Evolutionary conservation across 1,140 invertebrate genomes (phyloP).

Genomic region (Zaprionus lachaisei): DNA sequence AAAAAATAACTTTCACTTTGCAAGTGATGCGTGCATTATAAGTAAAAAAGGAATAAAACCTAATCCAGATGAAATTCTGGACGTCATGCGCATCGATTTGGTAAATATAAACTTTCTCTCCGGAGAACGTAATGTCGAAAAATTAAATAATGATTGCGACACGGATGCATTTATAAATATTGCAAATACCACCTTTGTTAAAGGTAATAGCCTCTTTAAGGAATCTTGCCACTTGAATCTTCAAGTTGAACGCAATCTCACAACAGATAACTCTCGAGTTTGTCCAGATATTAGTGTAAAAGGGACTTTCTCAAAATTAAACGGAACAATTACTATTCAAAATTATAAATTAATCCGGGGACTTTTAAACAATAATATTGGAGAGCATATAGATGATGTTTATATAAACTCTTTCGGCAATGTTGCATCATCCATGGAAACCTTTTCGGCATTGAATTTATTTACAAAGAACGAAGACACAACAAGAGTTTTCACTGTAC

Average conservation of each 20-base stretch:
- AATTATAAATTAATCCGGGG: constrained; percentile 96
- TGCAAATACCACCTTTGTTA: constrained; percentile 71
- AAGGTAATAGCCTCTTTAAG: constrained; percentile 89
- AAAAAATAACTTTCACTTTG: constrained; percentile 89
- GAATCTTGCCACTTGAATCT: constrained; percentile 92
- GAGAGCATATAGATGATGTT: constrained; percentile 93
- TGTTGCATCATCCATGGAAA: constrained; percentile 62
- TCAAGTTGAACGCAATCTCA: constrained; percentile 93
- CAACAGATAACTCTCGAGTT: constrained; percentile 84
- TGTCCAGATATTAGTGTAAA: constrained; percentile 95
- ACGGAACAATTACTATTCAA: constrained; percentile 91
- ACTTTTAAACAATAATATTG: constrained; percentile 95
- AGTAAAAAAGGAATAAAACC: constrained; percentile 84
- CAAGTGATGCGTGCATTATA: constrained; percentile 86
- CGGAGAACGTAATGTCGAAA: constrained; percentile 85
- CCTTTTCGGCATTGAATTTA: constrained; percentile 57
- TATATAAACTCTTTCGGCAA: constrained; percentile 72
- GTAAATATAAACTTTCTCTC: constrained; percentile 94
- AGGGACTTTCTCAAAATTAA: constrained; percentile 93
- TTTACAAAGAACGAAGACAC: constrained; percentile 47
- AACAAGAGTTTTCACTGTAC: constrained; percentile 88
- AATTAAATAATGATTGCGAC: constrained; percentile 40
- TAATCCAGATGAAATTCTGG: constrained; percentile 86
- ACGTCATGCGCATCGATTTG: constrained; percentile 91
- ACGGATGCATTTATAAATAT: constrained; percentile 62